These are phyloP conservation scores for Pluvialis apricaria DNA, from an alignment of 2,113 vertebrate species.

Conservation along the genomic window DNA sequence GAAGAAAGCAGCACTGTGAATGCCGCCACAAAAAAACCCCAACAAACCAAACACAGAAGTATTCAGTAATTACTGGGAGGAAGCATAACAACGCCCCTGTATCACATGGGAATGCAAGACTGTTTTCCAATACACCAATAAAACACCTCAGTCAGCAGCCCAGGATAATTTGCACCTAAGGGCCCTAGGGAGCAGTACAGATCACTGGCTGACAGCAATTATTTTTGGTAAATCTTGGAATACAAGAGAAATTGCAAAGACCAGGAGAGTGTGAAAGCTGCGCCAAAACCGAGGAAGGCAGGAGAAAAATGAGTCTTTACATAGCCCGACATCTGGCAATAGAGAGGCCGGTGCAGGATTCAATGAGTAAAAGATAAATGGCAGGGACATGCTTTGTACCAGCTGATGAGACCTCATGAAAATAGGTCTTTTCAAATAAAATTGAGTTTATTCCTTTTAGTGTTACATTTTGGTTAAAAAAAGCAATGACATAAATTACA, in stretches of 20 bases:
- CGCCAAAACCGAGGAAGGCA: neutral
- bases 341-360: neutral
- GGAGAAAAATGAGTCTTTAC: neutral
- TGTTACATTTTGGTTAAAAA: neutral
- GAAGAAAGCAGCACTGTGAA: neutral
- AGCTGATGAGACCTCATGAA: neutral
- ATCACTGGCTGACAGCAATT: neutral
- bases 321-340: rapidly evolving
- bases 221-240: neutral
- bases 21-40: neutral
- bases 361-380: neutral
- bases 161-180: neutral
- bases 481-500: neutral
- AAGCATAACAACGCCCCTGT: neutral
- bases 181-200: neutral
- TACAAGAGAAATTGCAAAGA: no score
- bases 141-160: neutral
- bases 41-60: neutral
- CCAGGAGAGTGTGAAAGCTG: neutral
- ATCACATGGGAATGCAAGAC: neutral
- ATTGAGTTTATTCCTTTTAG: neutral
- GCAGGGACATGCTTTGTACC: neutral
- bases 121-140: no score
- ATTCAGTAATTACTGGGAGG: neutral
- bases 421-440: neutral